These are phyloP conservation scores for Meiosimyza platycephala DNA, from an alignment of 2,888 invertebrate genomes.

Conservation along the genomic window DNA sequence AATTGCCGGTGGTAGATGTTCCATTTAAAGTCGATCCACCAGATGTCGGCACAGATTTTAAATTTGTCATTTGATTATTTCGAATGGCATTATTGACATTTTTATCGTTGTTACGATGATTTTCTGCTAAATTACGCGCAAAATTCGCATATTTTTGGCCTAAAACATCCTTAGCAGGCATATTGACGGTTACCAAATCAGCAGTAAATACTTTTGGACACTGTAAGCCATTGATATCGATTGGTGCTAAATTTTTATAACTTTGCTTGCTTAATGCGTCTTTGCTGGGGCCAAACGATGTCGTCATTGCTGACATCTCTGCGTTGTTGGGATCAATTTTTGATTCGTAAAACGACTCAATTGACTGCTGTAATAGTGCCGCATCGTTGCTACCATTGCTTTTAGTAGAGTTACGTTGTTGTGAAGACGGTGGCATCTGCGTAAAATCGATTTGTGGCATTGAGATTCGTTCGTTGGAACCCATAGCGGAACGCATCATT, in stretches of 20 bases:
- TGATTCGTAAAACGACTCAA: conserved; percentile 60
- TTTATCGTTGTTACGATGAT: conserved; percentile 64
- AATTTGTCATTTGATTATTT: conserved; percentile 55
- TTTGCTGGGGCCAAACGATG: background rate
- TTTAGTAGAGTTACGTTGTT: conserved; percentile 48
- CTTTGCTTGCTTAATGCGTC: conserved; percentile 1
- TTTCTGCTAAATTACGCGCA: conserved; percentile 72
- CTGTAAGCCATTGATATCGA: conserved; percentile 69
- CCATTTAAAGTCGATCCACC: background rate
- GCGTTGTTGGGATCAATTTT: conserved; percentile 52
- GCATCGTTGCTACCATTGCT: conserved; percentile 16
- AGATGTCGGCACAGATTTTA: conserved; percentile 33
- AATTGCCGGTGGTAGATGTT: conserved; percentile 41
- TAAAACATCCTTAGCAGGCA: conserved; percentile 84
- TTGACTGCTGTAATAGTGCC: conserved; percentile 40
- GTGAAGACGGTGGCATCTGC: conserved; percentile 48
- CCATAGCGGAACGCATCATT: conserved; percentile 84
- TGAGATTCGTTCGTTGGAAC: conserved; percentile 76
- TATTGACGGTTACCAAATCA: conserved; percentile 81
- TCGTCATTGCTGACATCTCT: conserved; percentile 20
- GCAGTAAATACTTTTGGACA: conserved; percentile 85
- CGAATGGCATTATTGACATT: conserved; percentile 55
- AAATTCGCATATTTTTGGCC: conserved; percentile 75
- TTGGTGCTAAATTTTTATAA: conserved; percentile 64
- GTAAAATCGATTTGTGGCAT: conserved; percentile 81